Evolutionary conservation across 92 coral and sea anemone species (phyloP), one percentile per base, ranked within the genome.

Genomic region (Ricordea florida): DNA sequence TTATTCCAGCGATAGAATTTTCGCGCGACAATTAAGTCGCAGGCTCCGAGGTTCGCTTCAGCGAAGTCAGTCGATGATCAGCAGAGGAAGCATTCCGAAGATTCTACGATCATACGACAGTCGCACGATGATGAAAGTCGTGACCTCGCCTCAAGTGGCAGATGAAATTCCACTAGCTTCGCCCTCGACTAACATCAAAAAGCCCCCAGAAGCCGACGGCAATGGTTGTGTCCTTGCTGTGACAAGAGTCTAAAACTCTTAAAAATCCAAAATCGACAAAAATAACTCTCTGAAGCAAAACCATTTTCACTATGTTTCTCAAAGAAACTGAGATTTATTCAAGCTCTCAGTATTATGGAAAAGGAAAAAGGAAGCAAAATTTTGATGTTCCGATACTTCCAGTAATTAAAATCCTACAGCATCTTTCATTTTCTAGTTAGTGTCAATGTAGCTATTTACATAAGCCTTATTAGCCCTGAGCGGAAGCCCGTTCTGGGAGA

Each of bases 21-120:
- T 90, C 26, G 69, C 80, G 14, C 56, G 89, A 32, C 96, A 90
- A 14, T 29, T 67, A 32, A 62, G 42, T n/a, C 75, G 91, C 4
- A 72, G 79, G 15, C 65, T 53, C 5, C 63, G 53, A 1, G 23
- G 11, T 3, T 70, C 65, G 5, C 31, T 70, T 28, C 77, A 70
- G 16, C 66, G 65, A 40, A 70, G 34, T 28, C 77, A 70, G n/a
- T 70, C 77, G 55, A 29, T 70, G 28, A 53, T 29, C 21, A 70
- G 65, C 42, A 31, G 65, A 9, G 42, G 4, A 14, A 70, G 55
- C 26, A 29, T 70, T 15, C 35, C 42, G 52, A 70, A 43, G 31
- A 38, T 55, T 27, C 30, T 55, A 13, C 52, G 77, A 41, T n/a
- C 62, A 28, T 17, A 42, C 14, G 42, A 25, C 28, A 29, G 42